A percentile compares a stretch with the other conserved stretches of the same genome.
Evolutionary conservation across 2,797 vertebrate species (phyloP).

Genomic region (Cephalopachus bancanus): DNA sequence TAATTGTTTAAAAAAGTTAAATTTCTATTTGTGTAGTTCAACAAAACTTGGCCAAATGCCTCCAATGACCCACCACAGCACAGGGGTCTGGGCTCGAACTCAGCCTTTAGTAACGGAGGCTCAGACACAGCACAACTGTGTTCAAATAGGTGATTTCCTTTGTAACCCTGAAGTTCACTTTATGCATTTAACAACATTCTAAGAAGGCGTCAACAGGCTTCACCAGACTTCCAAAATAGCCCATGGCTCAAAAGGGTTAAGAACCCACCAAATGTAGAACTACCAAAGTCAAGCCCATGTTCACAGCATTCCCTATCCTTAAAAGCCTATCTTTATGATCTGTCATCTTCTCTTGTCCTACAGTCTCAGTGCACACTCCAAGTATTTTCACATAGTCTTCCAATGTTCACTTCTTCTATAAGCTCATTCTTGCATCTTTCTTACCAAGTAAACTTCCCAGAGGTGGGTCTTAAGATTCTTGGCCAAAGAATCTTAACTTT

Average conservation of each 20-base stretch:
- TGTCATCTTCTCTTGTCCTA: background rate
- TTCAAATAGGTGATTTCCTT: background rate
- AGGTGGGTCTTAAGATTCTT: slow-evolving; percentile 17
- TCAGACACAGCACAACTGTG: background rate
- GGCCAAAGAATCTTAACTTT: slow-evolving; percentile 47
- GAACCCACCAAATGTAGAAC: background rate
- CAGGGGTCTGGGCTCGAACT: background rate
- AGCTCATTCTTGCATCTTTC: slow-evolving; percentile 46
- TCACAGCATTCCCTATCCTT: background rate
- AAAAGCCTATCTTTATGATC: background rate
- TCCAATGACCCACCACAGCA: background rate
- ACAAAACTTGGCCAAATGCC: slow-evolving; percentile 20
- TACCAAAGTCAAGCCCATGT: background rate
- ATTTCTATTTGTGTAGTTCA: background rate
- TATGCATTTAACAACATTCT: slow-evolving; percentile 45
- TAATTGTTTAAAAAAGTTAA: slow-evolving; percentile 37
- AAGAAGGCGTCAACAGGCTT: background rate
- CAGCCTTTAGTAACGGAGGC: background rate
- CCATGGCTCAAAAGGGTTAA: slow-evolving; percentile 30
- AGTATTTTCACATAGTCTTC: slow-evolving; percentile 54
- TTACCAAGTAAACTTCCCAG: slow-evolving; percentile 39
- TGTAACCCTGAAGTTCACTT: slow-evolving; percentile 26
- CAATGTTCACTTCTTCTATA: slow-evolving; percentile 12
- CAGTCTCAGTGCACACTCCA: background rate
- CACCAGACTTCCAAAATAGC: slow-evolving; percentile 25